These are phyloP conservation scores for Tarsius wallacei DNA, from an alignment of 2,797 vertebrate species.

Conservation along the genomic window DNA sequence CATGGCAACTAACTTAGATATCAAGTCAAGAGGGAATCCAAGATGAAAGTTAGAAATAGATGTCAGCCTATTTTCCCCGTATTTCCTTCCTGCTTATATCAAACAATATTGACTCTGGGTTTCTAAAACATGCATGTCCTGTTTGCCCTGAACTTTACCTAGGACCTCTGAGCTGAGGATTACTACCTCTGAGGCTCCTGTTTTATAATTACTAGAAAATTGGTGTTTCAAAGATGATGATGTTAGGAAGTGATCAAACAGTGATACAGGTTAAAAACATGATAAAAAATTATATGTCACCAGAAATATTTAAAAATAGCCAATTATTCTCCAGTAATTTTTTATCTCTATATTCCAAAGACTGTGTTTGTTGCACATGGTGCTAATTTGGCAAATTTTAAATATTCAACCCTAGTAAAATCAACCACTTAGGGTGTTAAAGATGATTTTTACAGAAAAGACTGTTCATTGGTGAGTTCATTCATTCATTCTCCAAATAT, in stretches of 20 bases:
- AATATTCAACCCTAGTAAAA: conserved; percentile 1
- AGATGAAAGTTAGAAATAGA: conserved; percentile 36
- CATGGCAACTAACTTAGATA: background rate
- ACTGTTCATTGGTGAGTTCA: background rate
- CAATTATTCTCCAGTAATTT: conserved; percentile 13
- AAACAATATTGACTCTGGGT: background rate
- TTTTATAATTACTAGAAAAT: conserved; percentile 16
- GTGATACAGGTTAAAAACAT: conserved; percentile 6
- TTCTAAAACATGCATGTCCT: background rate
- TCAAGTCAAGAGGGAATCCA: background rate
- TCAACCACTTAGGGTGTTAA: background rate
- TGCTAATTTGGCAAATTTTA: conserved; percentile 37
- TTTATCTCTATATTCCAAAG: conserved; percentile 54
- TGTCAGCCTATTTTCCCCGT: background rate
- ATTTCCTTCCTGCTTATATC: background rate
- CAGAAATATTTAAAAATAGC: conserved; percentile 29
- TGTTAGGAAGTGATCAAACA: conserved; percentile 38
- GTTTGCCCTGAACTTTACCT: background rate
- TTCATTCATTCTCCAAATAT: background rate
- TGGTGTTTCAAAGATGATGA: conserved; percentile 34
- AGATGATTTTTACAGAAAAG: background rate
- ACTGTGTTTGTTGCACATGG: conserved; percentile 20
- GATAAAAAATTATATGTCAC: background rate
- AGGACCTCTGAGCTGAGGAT: background rate
- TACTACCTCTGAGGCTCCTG: background rate